Evolutionary conservation across 2,113 vertebrate species (phyloP).

Genomic region (Varanus salvator): DNA sequence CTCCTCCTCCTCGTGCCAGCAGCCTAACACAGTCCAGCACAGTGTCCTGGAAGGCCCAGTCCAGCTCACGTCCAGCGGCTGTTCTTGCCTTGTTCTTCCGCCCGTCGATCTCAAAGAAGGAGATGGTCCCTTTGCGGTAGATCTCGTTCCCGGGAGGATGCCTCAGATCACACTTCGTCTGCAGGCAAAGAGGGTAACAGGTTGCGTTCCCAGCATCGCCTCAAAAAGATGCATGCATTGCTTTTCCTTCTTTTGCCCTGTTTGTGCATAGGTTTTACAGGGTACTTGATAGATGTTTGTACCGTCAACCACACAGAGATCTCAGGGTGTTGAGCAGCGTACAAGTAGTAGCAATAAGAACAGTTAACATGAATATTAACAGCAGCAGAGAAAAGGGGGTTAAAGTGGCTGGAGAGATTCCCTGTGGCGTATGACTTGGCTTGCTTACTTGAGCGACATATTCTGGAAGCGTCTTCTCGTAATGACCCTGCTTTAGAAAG

Average conservation of each 20-base stretch:
- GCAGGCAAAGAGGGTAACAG: background rate
- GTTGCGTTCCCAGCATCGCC: background rate
- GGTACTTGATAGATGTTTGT: no score
- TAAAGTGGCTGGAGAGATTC: background rate
- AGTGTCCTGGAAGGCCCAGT: background rate
- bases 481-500: background rate
- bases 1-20: background rate
- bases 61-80: background rate
- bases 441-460: background rate
- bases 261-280: no score
- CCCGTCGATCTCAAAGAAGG: slow-evolving; percentile 95
- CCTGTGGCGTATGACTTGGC: background rate
- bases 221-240: no score
- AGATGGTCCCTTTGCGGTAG: slow-evolving; percentile 94
- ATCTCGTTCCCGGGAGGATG: slow-evolving; percentile 95
- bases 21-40: background rate
- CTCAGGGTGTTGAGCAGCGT: no score
- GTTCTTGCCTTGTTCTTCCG: slow-evolving; percentile 91
- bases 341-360: no score
- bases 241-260: no score
- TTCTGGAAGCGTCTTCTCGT: background rate
- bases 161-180: slow-evolving; percentile 92
- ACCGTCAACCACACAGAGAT: no score
- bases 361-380: no score
- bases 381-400: no score